These are phyloP conservation scores for Samia ricini DNA, from an alignment of 1,140 invertebrate genomes.

Conservation along the genomic window DNA sequence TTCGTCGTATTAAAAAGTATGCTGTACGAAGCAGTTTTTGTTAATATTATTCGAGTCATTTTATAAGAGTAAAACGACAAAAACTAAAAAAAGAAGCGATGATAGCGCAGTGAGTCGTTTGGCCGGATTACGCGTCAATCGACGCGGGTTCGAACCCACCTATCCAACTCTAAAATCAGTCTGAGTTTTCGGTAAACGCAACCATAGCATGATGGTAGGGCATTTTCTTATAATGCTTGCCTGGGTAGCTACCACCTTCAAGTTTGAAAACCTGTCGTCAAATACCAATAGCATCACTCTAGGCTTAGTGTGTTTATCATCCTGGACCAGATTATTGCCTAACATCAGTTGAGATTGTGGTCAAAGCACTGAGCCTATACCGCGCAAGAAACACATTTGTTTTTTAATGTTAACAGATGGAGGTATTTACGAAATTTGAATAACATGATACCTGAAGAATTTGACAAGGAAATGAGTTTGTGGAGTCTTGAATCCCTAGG, in stretches of 20 bases:
- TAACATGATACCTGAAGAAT: constrained; percentile 77
- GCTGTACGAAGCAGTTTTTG: background rate
- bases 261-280: too few species aligned
- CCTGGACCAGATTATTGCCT: too few species aligned
- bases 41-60: background rate
- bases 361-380: background rate
- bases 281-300: too few species aligned
- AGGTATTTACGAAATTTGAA: constrained; percentile 71
- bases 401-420: constrained; percentile 59
- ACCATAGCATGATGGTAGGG: background rate
- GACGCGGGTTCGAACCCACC: too few species aligned
- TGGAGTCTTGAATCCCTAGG: constrained; percentile 84
- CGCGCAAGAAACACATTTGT: background rate
- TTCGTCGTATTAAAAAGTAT: background rate
- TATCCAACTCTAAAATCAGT: too few species aligned
- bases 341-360: too few species aligned
- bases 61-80: background rate
- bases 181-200: too few species aligned
- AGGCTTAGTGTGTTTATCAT: too few species aligned
- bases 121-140: too few species aligned
- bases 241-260: too few species aligned
- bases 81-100: too few species aligned
- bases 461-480: constrained; percentile 81
- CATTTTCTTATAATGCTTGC: too few species aligned
- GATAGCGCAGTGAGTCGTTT: background rate